A percentile compares a stretch with the other conserved stretches of the same genome.
phyloP scores from a whole-genome alignment of 1,140 invertebrate species.

The Drosophila malerkotliana region DNA sequence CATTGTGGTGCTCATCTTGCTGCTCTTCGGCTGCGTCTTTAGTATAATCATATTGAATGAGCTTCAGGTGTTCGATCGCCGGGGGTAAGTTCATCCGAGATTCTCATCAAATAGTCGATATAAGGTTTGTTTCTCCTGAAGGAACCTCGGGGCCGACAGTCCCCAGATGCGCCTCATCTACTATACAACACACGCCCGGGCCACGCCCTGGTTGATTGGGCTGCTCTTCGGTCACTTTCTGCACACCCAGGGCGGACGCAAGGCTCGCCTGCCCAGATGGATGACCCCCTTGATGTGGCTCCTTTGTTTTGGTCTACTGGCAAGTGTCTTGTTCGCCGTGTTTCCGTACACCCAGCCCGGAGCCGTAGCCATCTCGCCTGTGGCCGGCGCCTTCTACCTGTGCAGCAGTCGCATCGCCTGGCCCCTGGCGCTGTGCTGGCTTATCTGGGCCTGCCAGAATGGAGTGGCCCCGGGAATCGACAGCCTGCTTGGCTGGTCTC shows the following conservation, averaged over 20 bases:
- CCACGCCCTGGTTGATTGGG: slow-evolving; percentile 74
- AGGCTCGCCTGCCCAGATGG: slow-evolving; percentile 36
- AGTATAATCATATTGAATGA: slow-evolving; percentile 59
- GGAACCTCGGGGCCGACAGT: slow-evolving; percentile 60
- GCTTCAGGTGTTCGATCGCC: slow-evolving; percentile 53
- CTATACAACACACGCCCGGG: slow-evolving; percentile 72
- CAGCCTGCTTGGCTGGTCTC: slow-evolving; percentile 83
- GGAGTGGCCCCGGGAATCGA: slow-evolving; percentile 87
- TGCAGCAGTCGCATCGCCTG: slow-evolving; percentile 87
- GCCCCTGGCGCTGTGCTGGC: slow-evolving; percentile 87
- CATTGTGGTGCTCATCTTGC: slow-evolving; percentile 48
- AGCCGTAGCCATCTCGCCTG: slow-evolving; percentile 55
- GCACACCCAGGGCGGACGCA: slow-evolving; percentile 36
- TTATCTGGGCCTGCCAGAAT: slow-evolving; percentile 88
- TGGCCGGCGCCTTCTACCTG: slow-evolving; percentile 87
- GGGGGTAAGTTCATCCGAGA: slow-evolving; percentile 37
- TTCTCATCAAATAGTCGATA: too few species aligned
- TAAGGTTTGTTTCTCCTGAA: neutral
- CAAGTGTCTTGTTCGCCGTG: slow-evolving; percentile 62
- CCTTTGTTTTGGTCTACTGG: slow-evolving; percentile 54
- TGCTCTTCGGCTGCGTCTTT: slow-evolving; percentile 66
- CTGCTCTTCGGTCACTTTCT: slow-evolving; percentile 73
- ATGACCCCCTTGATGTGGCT: slow-evolving; percentile 52
- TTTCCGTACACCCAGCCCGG: slow-evolving; percentile 75
- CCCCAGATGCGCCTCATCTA: slow-evolving; percentile 66